Evolutionary conservation across 2,797 vertebrate species (phyloP).

Genomic region (Graptemys geographica): DNA sequence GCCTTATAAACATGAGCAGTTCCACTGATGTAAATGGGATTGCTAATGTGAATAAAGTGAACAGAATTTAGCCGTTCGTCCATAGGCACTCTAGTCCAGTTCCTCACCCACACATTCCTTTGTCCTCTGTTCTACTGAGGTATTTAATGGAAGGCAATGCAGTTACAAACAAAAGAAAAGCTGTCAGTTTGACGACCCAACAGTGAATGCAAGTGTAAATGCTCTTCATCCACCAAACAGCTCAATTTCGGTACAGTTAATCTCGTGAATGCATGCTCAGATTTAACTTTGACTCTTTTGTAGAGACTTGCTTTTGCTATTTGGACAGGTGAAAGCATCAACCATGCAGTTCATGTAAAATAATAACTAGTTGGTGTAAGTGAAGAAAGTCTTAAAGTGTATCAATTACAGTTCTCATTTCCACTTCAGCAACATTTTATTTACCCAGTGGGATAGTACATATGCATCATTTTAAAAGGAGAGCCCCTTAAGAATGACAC

Average conservation of each 20-base stretch:
- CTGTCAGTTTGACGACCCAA: constrained; percentile 69
- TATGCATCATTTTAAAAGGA: constrained; percentile 65
- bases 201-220: constrained; percentile 58
- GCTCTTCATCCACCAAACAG: constrained; percentile 53
- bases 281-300: constrained; percentile 62
- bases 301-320: constrained; percentile 71
- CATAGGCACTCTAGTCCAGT: background rate
- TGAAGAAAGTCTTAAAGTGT: constrained; percentile 35
- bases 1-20: rapidly evolving
- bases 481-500: constrained; percentile 26
- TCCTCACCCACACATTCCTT: constrained; percentile 55
- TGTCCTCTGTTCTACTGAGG: constrained; percentile 53
- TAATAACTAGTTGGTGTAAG: constrained; percentile 43
- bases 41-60: constrained; percentile 20
- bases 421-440: constrained; percentile 45
- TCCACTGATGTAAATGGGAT: constrained; percentile 19
- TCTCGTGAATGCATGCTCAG: constrained; percentile 53
- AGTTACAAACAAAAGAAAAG: constrained; percentile 71
- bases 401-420: constrained; percentile 45
- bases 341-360: constrained; percentile 62
- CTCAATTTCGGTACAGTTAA: constrained; percentile 64
- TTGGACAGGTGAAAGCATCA: constrained; percentile 71
- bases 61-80: constrained; percentile 9
- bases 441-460: constrained; percentile 34
- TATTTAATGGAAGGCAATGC: constrained; percentile 65